These are phyloP conservation scores for Sipunculus nudus DNA, from an alignment of 2,888 invertebrate genomes.

Conservation along the genomic window DNA sequence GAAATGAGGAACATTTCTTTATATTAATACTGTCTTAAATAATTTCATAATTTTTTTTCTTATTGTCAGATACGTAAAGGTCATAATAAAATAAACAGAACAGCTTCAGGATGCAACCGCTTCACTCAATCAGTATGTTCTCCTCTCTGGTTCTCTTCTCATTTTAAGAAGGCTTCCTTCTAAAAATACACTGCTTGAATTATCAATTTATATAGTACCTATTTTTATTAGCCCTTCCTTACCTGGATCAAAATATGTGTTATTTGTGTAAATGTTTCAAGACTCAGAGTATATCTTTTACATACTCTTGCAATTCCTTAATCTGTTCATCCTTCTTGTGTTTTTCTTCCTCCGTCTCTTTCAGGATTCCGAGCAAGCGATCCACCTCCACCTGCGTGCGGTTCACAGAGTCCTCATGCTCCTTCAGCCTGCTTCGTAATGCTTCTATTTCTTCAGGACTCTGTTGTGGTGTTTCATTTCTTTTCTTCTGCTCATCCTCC, in stretches of 20 bases:
- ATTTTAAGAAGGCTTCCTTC: no score
- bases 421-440: no score
- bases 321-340: constrained; percentile 57
- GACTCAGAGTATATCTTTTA: no score
- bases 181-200: no score
- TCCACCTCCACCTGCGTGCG: constrained; percentile 64
- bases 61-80: background rate
- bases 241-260: no score
- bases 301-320: constrained; percentile 63
- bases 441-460: constrained; percentile 29
- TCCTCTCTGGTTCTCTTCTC: no score
- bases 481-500: constrained; percentile 13
- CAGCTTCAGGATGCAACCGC: background rate
- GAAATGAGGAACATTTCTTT: background rate
- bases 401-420: constrained; percentile 41
- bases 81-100: no score
- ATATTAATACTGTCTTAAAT: background rate
- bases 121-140: no score
- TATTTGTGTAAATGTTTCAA: no score
- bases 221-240: no score
- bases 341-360: constrained; percentile 65
- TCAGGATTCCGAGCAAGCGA: constrained; percentile 65
- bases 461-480: constrained; percentile 17
- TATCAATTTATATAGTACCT: no score
- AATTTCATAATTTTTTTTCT: background rate